Percentiles rank a stretch among this genome's conserved stretches.
phyloP scores from a whole-genome alignment of 2,113 vertebrate species.

The Poecilia latipinna region DNA sequence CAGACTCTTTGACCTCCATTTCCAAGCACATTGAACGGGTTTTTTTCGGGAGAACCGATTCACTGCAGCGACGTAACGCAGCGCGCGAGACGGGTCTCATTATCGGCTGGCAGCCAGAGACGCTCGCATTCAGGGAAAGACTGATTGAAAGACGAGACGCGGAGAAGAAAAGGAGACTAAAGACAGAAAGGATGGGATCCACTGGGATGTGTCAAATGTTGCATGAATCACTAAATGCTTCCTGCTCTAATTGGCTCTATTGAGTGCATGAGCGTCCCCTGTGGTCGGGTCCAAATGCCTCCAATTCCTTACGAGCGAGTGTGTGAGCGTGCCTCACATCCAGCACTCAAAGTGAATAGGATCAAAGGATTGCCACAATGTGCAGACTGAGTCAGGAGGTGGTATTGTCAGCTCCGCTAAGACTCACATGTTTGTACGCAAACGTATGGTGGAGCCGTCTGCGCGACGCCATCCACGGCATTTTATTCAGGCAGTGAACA shows the following conservation, averaged over 20 bases:
- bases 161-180: slow-evolving; percentile 9
- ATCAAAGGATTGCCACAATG: slow-evolving; percentile 67
- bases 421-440: slow-evolving; percentile 44
- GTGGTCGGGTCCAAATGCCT: slow-evolving; percentile 38
- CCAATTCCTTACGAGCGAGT: slow-evolving; percentile 8
- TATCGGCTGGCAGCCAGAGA: slow-evolving; percentile 49
- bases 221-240: slow-evolving; percentile 68
- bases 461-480: slow-evolving; percentile 10
- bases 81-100: slow-evolving; percentile 64
- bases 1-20: slow-evolving; percentile 37
- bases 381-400: slow-evolving; percentile 51
- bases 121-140: slow-evolving; percentile 21
- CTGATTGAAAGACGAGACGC: slow-evolving; percentile 37
- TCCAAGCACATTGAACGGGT: slow-evolving; percentile 29
- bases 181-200: slow-evolving; percentile 37
- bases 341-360: slow-evolving; percentile 51
- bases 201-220: slow-evolving; percentile 63
- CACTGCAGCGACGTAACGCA: slow-evolving; percentile 68
- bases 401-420: slow-evolving; percentile 53
- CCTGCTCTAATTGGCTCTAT: slow-evolving; percentile 66
- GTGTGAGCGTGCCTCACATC: slow-evolving; percentile 32
- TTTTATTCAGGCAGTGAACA: slow-evolving; percentile 44
- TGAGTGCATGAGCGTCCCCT: slow-evolving; percentile 45
- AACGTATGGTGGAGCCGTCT: slow-evolving; percentile 39
- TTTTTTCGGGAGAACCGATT: slow-evolving; percentile 52